A percentile compares a stretch with the other conserved stretches of the same genome.
phyloP scores from a whole-genome alignment of 1,140 invertebrate species.

The Formica exsecta region DNA sequence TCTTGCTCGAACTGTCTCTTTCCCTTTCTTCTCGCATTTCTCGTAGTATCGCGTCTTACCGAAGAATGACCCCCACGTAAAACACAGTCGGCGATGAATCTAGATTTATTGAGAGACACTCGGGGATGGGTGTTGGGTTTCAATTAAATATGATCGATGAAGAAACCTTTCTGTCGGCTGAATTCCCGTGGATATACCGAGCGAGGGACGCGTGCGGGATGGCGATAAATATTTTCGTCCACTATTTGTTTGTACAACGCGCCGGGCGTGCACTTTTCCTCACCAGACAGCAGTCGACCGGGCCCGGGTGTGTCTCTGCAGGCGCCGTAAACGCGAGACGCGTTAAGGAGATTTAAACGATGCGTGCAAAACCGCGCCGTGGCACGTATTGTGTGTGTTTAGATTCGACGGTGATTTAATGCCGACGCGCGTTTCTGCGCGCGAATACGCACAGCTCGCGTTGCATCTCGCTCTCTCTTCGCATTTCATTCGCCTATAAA shows the following conservation, averaged over 20 bases:
- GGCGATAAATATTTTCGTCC: constrained; percentile 75
- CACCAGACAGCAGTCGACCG: constrained; percentile 28
- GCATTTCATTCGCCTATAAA: constrained; percentile 33
- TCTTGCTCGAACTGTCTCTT: background rate
- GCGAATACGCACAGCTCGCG: background rate
- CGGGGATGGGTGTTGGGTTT: constrained; percentile 76
- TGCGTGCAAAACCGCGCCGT: constrained; percentile 58
- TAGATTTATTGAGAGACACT: constrained; percentile 72
- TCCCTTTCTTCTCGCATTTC: background rate
- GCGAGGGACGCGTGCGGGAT: background rate
- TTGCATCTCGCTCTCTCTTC: background rate
- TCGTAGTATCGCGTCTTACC: background rate
- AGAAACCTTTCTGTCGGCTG: constrained; percentile 42
- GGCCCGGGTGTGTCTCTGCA: constrained; percentile 24
- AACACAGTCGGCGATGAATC: constrained; percentile 72
- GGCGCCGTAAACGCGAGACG: constrained; percentile 39
- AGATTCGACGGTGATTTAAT: constrained; percentile 69
- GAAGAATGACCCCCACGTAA: constrained; percentile 53
- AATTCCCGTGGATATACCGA: constrained; percentile 45
- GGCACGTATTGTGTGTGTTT: constrained; percentile 59
- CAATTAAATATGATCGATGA: constrained; percentile 82
- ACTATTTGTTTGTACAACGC: constrained; percentile 66
- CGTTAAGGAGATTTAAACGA: constrained; percentile 70
- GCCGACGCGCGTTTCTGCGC: constrained; percentile 20
- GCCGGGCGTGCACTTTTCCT: constrained; percentile 36